Base-by-base conservation (phyloP, 2,797 vertebrate species). In the Schizopygopsis malacanthus region DNA sequence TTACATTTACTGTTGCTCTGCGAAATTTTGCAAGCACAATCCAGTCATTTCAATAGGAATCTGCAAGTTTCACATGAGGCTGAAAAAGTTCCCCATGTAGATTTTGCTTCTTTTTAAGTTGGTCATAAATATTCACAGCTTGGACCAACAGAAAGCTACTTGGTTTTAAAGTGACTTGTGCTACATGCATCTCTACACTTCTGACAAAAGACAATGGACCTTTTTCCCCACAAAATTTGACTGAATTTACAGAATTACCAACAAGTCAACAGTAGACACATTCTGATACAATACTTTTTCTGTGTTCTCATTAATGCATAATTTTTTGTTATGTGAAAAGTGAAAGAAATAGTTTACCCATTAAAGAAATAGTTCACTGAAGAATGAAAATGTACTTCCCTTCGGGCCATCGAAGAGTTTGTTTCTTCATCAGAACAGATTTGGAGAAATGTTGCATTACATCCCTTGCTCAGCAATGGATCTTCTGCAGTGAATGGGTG, bases 251-350 rank as follows among this genome's bases (percentile, higher is more conserved):
- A 6, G 16, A 20, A 54, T 59, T 59, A 11, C 22, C 3, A 22
- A 67, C 9, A 50, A 15, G 59, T 67, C 76, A 67, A 76, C 71
- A 16, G 11, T 73, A 73, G 70, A 83, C 15, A 8, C 28, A 72
- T 82, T 72, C 37, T 72, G 16, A 45, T 56, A n/a, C 13, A 22
- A 59, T 20, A 72, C n/a, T 6, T 25, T 69, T 69, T 78, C n/a
- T 69, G 33, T 67, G 59, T 77, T 33, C 45, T 41, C 59, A 54
- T 67, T 4, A 83, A 54, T 76, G 3, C 13, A 67, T 76, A 3
- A 33, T 72, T 82, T 63, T 5, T 8, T 16, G 28, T 65, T 33
- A 63, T 2, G n/a, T 28, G 13, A 33, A 7, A 54, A 54, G 6
- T 20, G 18, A 20, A 52, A 52, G 50, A 52, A 52, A 52, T 52